These are phyloP conservation scores for Mus caroli DNA, from an alignment of 2,797 vertebrate species.

Conservation along the genomic window DNA sequence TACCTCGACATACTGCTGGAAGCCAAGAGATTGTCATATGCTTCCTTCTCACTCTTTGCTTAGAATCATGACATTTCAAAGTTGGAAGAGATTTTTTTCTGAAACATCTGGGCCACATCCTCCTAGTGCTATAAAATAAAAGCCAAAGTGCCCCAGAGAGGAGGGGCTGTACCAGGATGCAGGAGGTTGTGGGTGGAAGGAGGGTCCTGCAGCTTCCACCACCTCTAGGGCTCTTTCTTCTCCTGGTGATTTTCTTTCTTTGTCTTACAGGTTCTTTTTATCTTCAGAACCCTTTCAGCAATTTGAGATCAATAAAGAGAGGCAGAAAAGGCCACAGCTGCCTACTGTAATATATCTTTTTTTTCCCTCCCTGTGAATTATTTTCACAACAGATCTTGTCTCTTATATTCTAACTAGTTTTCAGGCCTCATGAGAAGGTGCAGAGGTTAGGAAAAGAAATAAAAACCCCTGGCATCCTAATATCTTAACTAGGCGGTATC, in stretches of 20 bases:
- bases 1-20: not conserved
- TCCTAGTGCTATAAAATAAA: not conserved
- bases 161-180: not conserved
- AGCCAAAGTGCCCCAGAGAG: not conserved
- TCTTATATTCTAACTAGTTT: slow-evolving; percentile 73
- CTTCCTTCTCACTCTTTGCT: slow-evolving; percentile 27
- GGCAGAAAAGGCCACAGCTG: slow-evolving; percentile 70
- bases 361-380: slow-evolving; percentile 63
- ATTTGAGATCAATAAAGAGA: slow-evolving; percentile 75
- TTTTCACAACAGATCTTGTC: slow-evolving; percentile 47
- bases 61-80: slow-evolving; percentile 60
- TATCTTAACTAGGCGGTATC: slow-evolving; percentile 65
- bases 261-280: slow-evolving; percentile 67
- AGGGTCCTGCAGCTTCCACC: not conserved
- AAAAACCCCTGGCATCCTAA: not conserved
- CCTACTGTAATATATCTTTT: slow-evolving; percentile 59
- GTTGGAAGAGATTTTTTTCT: slow-evolving; percentile 44
- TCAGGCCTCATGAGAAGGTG: slow-evolving; percentile 4
- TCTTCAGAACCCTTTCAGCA: slow-evolving; percentile 72
- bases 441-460: slow-evolving; percentile 69
- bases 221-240: not conserved
- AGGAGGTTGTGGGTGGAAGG: not conserved
- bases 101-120: slow-evolving; percentile 26
- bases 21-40: not conserved
- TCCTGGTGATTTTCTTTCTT: slow-evolving; percentile 54